Evolutionary conservation across 2,888 invertebrate genomes (phyloP).

Genomic region (Tridacna gigas): DNA sequence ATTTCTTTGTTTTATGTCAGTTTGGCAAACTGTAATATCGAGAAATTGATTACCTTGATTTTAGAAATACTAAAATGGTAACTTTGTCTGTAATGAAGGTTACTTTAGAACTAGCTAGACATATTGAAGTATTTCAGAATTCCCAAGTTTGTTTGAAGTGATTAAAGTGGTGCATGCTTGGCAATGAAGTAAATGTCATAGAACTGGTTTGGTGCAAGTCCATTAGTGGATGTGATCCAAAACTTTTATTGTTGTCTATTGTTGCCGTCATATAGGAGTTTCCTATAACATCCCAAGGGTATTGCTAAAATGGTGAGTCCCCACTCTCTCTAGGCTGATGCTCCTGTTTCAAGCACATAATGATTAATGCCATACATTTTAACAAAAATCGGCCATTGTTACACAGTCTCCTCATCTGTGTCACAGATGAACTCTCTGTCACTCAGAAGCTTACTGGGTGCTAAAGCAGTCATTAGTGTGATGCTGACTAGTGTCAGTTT

Average conservation of each 20-base stretch:
- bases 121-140: no score
- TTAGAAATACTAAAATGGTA: no score
- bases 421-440: constrained; percentile 37
- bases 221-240: constrained; percentile 7
- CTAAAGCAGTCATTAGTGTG: constrained; percentile 42
- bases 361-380: neutral
- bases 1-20: no score
- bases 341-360: constrained; percentile 1
- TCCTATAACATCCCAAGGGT: constrained; percentile 8
- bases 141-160: no score
- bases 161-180: neutral
- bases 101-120: no score
- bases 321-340: constrained; percentile 9
- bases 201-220: constrained; percentile 9
- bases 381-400: constrained; percentile 9
- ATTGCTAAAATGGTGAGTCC: constrained; percentile 7
- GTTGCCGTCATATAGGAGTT: constrained; percentile 3
- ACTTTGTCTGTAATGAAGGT: no score
- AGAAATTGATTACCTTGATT: no score
- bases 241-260: constrained; percentile 11
- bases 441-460: constrained; percentile 27
- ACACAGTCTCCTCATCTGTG: neutral
- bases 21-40: no score
- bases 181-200: constrained; percentile 13
- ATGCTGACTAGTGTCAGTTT: constrained; percentile 41